Evolutionary conservation across 2,888 invertebrate species (phyloP).

Genomic region (Habrosyne pyritoides): DNA sequence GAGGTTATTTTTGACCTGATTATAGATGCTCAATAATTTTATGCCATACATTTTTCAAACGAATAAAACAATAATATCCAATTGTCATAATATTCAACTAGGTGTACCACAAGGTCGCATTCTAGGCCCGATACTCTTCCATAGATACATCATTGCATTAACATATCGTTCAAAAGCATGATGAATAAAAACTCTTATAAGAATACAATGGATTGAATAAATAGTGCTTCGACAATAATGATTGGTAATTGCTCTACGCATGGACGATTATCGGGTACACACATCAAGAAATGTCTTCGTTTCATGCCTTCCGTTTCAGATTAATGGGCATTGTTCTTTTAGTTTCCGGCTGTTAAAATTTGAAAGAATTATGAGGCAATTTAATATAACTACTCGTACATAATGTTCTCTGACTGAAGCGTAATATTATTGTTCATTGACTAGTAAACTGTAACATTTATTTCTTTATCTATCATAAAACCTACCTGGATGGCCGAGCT

Average conservation of each 20-base stretch:
- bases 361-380: neutral
- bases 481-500: too few species aligned
- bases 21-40: neutral
- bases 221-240: conserved; percentile 11
- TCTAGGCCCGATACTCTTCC: neutral
- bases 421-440: neutral
- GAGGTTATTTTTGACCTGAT: neutral
- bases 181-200: conserved; percentile 25
- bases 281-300: conserved; percentile 33
- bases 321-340: conserved; percentile 39
- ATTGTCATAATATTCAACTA: neutral
- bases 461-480: too few species aligned
- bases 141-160: neutral
- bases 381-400: neutral
- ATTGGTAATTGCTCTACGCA: conserved; percentile 33
- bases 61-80: neutral
- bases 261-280: conserved; percentile 34
- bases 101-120: neutral
- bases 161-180: neutral
- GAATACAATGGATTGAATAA: conserved; percentile 48
- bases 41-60: neutral
- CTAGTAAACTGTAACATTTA: too few species aligned
- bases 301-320: conserved; percentile 26
- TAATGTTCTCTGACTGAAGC: neutral
- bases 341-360: neutral